A percentile compares a stretch with the other conserved stretches of the same genome.
Conservation (phyloP, 2,797 vertebrate species). For the Pangasius larnaudii region DNA sequence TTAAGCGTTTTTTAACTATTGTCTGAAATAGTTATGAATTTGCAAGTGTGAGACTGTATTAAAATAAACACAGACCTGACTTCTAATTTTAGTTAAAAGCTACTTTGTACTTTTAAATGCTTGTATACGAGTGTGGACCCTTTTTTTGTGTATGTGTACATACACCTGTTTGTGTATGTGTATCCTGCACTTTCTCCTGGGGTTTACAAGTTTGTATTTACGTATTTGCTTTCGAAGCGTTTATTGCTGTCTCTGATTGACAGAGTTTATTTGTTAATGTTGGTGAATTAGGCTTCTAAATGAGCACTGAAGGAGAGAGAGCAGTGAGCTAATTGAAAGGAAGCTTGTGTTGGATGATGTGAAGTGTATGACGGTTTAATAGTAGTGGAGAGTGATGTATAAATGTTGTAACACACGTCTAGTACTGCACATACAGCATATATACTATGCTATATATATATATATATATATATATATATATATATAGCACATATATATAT, state of each 20-base stretch:
- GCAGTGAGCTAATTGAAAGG: constrained; percentile 35
- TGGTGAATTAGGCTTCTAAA: constrained; percentile 32
- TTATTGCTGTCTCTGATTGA: constrained; percentile 44
- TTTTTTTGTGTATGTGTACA: neutral
- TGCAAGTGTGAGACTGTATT: neutral
- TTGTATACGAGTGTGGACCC: neutral
- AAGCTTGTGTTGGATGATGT: constrained; percentile 40
- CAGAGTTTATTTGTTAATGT: constrained; percentile 45
- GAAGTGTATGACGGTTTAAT: constrained; percentile 51
- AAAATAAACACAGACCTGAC: neutral
- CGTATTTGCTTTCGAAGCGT: neutral
- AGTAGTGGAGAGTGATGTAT: constrained; percentile 16
- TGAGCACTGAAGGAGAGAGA: neutral
- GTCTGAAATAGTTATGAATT: neutral
- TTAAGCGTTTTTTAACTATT: too few relatives aligned
- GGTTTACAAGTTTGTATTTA: neutral
- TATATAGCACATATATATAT: neutral
- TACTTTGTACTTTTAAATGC: neutral
- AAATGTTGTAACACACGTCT: neutral
- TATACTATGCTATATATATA: neutral
- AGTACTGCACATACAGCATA: neutral
- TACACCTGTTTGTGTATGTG: neutral
- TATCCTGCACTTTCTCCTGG: neutral
- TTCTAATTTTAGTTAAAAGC: neutral
- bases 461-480: too few relatives aligned